These are phyloP conservation scores for Punctoribates punctum DNA, from an alignment of 2,888 invertebrate genomes.

Conservation along the genomic window DNA sequence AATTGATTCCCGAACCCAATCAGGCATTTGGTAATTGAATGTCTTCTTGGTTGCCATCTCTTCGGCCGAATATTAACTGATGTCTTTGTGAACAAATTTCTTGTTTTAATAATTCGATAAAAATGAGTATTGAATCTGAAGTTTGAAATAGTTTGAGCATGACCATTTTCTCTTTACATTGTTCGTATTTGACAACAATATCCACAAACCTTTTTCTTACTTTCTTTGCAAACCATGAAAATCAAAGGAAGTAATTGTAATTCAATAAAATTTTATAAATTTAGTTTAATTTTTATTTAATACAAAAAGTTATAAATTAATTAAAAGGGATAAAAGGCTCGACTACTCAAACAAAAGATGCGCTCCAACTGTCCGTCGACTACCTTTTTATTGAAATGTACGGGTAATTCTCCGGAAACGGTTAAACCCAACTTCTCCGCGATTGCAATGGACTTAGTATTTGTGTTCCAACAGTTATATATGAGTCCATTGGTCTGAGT, in stretches of 20 bases:
- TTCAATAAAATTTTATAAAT: too few species aligned
- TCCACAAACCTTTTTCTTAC: too few species aligned
- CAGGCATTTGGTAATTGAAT: neutral
- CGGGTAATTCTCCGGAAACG: neutral
- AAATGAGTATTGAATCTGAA: too few species aligned
- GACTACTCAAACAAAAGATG: neutral
- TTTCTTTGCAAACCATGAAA: too few species aligned
- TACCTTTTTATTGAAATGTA: neutral
- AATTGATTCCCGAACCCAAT: neutral
- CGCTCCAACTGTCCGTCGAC: neutral
- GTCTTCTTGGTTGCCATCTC: neutral
- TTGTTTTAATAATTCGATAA: too few species aligned
- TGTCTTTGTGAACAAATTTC: too few species aligned
- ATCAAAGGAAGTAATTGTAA: too few species aligned
- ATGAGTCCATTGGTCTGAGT: neutral
- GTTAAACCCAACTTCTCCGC: constrained; percentile 15
- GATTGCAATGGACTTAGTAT: neutral
- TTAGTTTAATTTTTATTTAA: too few species aligned
- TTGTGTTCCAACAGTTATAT: neutral
- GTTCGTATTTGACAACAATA: too few species aligned
- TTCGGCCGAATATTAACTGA: neutral
- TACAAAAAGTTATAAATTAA: too few species aligned
- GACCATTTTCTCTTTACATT: too few species aligned
- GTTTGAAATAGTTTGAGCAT: too few species aligned
- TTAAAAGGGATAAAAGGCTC: neutral